Evolutionary conservation across 2,888 invertebrate species (phyloP).

Genomic region (Euplexia lucipara): DNA sequence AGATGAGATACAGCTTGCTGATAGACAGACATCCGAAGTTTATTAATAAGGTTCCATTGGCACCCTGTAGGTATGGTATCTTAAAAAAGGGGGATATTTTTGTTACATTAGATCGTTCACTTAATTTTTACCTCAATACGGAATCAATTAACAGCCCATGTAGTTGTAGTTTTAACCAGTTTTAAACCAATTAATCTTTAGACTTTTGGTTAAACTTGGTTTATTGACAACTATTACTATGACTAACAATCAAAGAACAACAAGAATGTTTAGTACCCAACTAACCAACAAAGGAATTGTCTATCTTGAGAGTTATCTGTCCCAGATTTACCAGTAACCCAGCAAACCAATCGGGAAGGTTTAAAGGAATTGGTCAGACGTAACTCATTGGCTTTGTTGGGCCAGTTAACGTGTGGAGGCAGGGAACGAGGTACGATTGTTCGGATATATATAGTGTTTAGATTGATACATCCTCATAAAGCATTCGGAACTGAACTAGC

Average conservation of each 20-base stretch:
- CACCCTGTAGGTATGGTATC: too few species aligned
- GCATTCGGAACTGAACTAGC: neutral
- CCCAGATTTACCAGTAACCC: neutral
- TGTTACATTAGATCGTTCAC: too few species aligned
- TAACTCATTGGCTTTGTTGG: constrained; percentile 39
- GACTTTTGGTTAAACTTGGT: too few species aligned
- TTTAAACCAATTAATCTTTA: too few species aligned
- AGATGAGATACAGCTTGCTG: too few species aligned
- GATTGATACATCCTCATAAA: constrained; percentile 20
- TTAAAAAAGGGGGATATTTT: too few species aligned
- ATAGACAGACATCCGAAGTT: too few species aligned
- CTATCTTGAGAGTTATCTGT: constrained; percentile 1
- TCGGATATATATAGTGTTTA: neutral
- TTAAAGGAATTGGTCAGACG: constrained; percentile 37
- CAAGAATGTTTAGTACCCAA: neutral
- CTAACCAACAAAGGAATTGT: neutral
- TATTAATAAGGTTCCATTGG: too few species aligned
- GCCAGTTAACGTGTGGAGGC: constrained; percentile 4
- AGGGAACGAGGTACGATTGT: neutral
- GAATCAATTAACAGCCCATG: too few species aligned
- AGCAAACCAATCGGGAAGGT: constrained; percentile 25
- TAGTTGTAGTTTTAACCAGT: too few species aligned
- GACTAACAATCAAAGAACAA: neutral
- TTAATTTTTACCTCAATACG: too few species aligned
- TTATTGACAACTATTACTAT: too few species aligned